Evolutionary conservation across 2,113 vertebrate genomes (phyloP).

Genomic region (Jaculus jaculus): DNA sequence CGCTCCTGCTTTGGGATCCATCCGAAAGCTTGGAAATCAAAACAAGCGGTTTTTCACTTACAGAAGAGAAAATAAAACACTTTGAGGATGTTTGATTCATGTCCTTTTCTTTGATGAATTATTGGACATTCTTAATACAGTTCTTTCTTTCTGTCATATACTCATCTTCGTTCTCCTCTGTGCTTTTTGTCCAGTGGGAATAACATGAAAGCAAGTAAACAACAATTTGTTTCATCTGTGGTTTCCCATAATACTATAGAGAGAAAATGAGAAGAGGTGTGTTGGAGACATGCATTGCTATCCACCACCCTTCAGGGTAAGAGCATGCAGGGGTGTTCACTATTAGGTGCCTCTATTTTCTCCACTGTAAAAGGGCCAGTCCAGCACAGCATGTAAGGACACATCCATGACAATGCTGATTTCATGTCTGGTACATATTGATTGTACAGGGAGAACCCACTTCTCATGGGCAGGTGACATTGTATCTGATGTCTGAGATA

Average conservation of each 20-base stretch:
- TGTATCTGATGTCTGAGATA: background rate
- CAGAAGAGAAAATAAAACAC: rapidly evolving
- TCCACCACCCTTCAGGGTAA: rapidly evolving
- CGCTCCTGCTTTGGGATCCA: background rate
- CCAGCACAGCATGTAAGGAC: no score
- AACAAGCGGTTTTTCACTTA: background rate
- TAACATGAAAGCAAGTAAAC: background rate
- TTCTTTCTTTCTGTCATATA: background rate
- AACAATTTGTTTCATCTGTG: background rate
- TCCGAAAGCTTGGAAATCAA: background rate
- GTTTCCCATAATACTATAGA: background rate
- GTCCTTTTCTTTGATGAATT: background rate
- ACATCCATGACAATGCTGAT: no score
- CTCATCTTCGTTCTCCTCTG: background rate
- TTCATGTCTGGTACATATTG: background rate
- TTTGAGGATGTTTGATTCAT: background rate
- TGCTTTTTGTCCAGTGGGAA: background rate
- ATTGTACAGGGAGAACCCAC: background rate
- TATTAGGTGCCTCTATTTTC: no score
- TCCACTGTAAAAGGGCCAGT: no score
- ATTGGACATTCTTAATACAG: rapidly evolving
- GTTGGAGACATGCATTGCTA: no score
- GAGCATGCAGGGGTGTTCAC: rapidly evolving
- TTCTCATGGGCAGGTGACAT: rapidly evolving
- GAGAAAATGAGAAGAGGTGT: background rate